Base-by-base conservation (phyloP, 2,888 invertebrate genomes). In the Girardia tigrina region DNA sequence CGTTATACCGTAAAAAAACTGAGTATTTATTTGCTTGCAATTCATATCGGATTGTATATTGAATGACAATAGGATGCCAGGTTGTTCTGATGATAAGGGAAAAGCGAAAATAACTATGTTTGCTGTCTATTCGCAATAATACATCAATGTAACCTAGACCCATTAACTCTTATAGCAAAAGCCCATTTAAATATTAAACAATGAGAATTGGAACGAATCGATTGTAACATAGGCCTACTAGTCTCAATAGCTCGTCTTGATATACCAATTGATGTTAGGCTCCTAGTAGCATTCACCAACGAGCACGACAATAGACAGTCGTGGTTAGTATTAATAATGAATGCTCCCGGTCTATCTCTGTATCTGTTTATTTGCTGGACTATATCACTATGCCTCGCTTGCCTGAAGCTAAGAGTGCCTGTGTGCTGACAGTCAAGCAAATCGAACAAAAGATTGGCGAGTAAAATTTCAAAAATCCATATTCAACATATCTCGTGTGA, bases 191-290 rank as follows among this genome's bases (percentile, higher is more conserved):
- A 56, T 56, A n/a, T 4, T 4, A 56, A 56, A 56, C 56, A 56
- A 56, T 56, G 56, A 56, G 23, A 56, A 16, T n/a, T 56, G 56
- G 56, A 56, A 56, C 56, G 56, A 56, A 56, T 56, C 56, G 56
- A 56, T 56, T 56, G 56, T 56, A 56, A 56, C 56, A 56, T 56
- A 56, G 4, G 56, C 56, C 56, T 56, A 56, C 20, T n/a, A 20
- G 56, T 16, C 56, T 56, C 56, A 56, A 56, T 56, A 56, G 56
- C 56, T 56, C 56, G 56, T 56, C 56, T 56, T 56, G 56, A 56
- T 56, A 56, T 56, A 56, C 56, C 56, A 56, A 56, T 56, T 56
- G 56, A 56, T 56, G 56, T 56, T 56, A n/a, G 56, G 56, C 56
- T 56, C 56, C 56, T 56, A n/a, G n/a, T 56, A 56, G 56, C 8